Evolutionary conservation across 1,140 invertebrate genomes (phyloP).

Genomic region (Bombus impatiens): DNA sequence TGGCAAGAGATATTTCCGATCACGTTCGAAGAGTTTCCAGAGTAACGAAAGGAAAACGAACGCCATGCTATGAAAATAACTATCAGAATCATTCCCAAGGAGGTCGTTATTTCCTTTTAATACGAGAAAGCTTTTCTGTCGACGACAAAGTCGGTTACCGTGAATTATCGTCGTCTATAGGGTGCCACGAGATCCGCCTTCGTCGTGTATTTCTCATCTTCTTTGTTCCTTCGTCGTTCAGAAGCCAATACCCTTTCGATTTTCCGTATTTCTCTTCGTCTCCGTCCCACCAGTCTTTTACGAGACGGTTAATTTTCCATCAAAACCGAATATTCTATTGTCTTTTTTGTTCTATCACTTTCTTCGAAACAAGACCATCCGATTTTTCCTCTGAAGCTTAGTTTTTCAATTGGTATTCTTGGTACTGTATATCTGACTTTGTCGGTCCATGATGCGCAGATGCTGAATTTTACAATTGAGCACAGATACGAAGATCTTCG

Average conservation of each 20-base stretch:
- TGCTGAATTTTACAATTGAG: no score
- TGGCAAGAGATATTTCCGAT: neutral
- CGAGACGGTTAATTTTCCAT: neutral
- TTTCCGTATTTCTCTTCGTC: neutral
- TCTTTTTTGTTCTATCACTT: constrained; percentile 24
- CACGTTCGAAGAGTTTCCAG: neutral
- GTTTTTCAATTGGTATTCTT: no score
- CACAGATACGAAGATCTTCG: no score
- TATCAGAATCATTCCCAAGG: constrained; percentile 22
- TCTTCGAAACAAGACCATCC: neutral
- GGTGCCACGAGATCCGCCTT: constrained; percentile 76
- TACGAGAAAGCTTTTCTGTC: constrained; percentile 64
- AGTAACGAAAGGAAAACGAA: constrained; percentile 35
- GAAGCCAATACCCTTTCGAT: constrained; percentile 20
- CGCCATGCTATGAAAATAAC: constrained; percentile 36
- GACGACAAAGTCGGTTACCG: constrained; percentile 70
- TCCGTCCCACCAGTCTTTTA: neutral
- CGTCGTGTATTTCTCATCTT: constrained; percentile 73
- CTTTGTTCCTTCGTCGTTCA: constrained; percentile 53
- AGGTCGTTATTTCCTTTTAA: constrained; percentile 57
- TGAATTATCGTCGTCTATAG: constrained; percentile 73
- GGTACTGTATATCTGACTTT: no score
- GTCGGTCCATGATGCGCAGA: no score
- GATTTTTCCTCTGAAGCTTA: no score
- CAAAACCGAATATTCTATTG: constrained; percentile 14